Conservation (phyloP, 2,888 invertebrate genomes). For the Diaprepes abbreviatus region DNA sequence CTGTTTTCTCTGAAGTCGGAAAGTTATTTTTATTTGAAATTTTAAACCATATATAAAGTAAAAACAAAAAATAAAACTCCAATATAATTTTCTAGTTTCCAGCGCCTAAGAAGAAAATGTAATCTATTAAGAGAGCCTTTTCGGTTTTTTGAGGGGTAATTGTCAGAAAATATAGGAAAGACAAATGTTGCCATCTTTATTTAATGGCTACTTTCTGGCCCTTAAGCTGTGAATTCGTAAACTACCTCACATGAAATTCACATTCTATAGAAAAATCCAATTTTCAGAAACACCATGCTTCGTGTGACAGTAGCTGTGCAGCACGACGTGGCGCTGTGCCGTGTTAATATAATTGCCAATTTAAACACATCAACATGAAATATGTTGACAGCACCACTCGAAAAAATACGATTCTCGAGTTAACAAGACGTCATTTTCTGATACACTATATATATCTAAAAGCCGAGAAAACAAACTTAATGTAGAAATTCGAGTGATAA, state of each 20-base stretch:
- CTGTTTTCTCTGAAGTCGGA: no score
- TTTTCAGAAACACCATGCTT: slow-evolving; percentile 28
- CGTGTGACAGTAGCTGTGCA: slow-evolving; percentile 9
- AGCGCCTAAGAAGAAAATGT: no score
- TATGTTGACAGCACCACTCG: slow-evolving; percentile 34
- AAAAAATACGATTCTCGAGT: slow-evolving; percentile 31
- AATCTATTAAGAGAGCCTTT: no score
- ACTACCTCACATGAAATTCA: slow-evolving; percentile 18
- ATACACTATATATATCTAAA: slow-evolving; percentile 6
- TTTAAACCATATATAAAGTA: no score
- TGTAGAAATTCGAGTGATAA: slow-evolving; percentile 4
- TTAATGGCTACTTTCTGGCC: slow-evolving; percentile 28
- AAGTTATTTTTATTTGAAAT: no score
- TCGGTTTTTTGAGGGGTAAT: no score
- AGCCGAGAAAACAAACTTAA: slow-evolving; percentile 11
- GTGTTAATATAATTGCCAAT: slow-evolving; percentile 45
- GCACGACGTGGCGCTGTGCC: slow-evolving; percentile 3
- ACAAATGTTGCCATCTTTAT: slow-evolving; percentile 24
- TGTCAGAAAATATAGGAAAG: slow-evolving; percentile 19
- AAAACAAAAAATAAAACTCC: no score
- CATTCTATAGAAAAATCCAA: slow-evolving; percentile 32
- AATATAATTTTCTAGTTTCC: no score
- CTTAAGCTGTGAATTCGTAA: slow-evolving; percentile 21
- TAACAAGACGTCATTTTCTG: slow-evolving; percentile 31
- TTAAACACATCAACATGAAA: slow-evolving; percentile 38